Conservation (phyloP, 2,113 vertebrate genomes). For the Actenoides lindsayi region DNA sequence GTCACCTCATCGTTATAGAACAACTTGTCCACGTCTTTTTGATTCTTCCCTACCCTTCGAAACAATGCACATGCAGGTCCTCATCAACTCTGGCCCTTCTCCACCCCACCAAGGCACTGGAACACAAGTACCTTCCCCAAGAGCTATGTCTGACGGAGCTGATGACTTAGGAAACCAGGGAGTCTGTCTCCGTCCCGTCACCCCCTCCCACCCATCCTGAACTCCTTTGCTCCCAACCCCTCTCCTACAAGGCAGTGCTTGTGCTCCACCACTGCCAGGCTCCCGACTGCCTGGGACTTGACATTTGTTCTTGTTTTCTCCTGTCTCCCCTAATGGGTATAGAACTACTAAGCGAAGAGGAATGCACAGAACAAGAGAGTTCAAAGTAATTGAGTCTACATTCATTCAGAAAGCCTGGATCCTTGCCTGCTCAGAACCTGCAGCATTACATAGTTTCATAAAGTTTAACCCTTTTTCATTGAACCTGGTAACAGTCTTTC, state of each 20-base stretch:
- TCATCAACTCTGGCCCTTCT: conserved; percentile 27
- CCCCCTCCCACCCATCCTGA: neutral
- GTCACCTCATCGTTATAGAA: conserved; percentile 35
- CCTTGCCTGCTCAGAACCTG: conserved; percentile 66
- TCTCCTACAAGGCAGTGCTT: conserved; percentile 46
- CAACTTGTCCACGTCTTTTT: conserved; percentile 12
- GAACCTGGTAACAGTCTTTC: neutral
- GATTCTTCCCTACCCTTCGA: neutral
- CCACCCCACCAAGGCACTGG: conserved; percentile 38
- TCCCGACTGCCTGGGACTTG: conserved; percentile 65
- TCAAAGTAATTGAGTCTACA: conserved; percentile 75
- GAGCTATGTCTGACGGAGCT: neutral
- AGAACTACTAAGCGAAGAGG: conserved; percentile 75
- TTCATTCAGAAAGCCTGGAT: conserved; percentile 74
- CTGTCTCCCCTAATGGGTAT: conserved; percentile 73
- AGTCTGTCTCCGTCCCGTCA: neutral
- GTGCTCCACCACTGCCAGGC: conserved; percentile 49
- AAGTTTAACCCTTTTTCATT: conserved; percentile 71
- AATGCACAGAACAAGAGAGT: conserved; percentile 76
- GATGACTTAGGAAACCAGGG: conserved; percentile 4
- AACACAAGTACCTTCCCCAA: conserved; percentile 42
- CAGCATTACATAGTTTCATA: conserved; percentile 70
- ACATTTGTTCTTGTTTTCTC: conserved; percentile 77
- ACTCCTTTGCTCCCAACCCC: conserved; percentile 39
- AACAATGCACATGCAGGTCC: neutral